Percentiles rank a stretch among this genome's conserved stretches.
Conservation (phyloP, 2,888 invertebrate genomes). For the Agonopterix subpropinquella region DNA sequence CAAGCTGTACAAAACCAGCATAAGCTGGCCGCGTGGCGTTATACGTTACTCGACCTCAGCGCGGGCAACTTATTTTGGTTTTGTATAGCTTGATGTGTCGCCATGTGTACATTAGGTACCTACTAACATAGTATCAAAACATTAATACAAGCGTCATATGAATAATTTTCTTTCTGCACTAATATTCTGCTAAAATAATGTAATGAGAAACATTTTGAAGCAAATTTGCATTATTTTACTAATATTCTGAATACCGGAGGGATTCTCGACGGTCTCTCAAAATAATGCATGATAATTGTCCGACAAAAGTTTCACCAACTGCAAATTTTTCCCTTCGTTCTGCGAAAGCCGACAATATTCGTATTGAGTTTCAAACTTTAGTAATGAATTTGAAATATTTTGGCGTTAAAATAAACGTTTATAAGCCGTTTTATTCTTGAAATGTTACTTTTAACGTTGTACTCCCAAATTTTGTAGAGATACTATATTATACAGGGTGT, state of each 20-base stretch:
- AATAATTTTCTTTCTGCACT: no score
- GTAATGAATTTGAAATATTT: conserved; percentile 7
- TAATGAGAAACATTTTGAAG: conserved; percentile 1
- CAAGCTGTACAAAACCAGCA: no score
- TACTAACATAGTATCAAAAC: no score
- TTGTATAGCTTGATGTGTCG: no score
- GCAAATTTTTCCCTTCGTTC: conserved; percentile 15
- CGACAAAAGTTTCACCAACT: conserved; percentile 29
- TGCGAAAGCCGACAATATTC: not conserved
- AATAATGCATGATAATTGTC: conserved; percentile 50
- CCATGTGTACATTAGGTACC: no score
- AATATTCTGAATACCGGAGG: conserved; percentile 14
- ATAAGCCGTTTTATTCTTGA: not conserved
- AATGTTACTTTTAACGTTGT: not conserved
- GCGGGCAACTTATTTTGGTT: no score
- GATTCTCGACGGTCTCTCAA: conserved; percentile 3
- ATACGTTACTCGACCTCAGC: no score
- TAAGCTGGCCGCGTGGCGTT: no score
- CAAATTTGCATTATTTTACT: conserved; percentile 36
- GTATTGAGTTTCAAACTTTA: conserved; percentile 7
- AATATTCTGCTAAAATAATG: not conserved
- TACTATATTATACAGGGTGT: no score
- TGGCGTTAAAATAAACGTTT: conserved; percentile 9
- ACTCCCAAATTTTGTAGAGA: no score
- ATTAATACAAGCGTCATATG: no score